Evolutionary conservation across 2,797 vertebrate genomes (phyloP).

Genomic region (Sparus aurata): DNA sequence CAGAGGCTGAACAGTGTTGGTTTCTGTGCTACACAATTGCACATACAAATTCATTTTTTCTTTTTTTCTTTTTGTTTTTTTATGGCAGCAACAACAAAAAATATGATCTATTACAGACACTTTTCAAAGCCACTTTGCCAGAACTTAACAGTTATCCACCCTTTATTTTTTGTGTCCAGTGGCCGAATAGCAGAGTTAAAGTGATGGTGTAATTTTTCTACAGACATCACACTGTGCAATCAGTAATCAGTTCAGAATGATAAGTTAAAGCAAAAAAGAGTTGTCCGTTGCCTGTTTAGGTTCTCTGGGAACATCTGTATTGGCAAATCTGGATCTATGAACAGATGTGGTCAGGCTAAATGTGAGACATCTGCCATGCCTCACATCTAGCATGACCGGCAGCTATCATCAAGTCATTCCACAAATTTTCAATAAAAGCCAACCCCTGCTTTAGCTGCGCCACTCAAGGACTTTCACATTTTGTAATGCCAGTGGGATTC

Average conservation of each 20-base stretch:
- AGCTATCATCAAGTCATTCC: slow-evolving; percentile 19
- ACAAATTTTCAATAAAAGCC: slow-evolving; percentile 34
- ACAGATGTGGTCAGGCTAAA: slow-evolving; percentile 16
- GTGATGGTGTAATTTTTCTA: too few relatives aligned
- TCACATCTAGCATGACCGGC: slow-evolving; percentile 5
- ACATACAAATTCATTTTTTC: too few relatives aligned
- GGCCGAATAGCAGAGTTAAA: too few relatives aligned
- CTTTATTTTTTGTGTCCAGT: too few relatives aligned
- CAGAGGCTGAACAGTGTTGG: not conserved
- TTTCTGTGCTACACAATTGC: not conserved
- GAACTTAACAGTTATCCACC: not conserved
- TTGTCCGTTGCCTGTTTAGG: too few relatives aligned
- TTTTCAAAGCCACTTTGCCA: not conserved
- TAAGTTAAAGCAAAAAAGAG: too few relatives aligned
- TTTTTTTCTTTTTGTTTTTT: slow-evolving; percentile 1
- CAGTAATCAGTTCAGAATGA: too few relatives aligned
- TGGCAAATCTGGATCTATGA: slow-evolving; percentile 4
- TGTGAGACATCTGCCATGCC: not conserved
- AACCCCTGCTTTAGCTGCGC: not conserved
- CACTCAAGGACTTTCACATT: slow-evolving; percentile 39
- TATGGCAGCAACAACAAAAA: not conserved
- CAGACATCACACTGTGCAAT: too few relatives aligned
- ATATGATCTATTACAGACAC: not conserved
- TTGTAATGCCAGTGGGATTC: slow-evolving; percentile 35
- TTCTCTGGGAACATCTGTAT: slow-evolving; percentile 13